phyloP scores from a whole-genome alignment of 1,140 invertebrate genomes.

The Drosophila hydei region DNA sequence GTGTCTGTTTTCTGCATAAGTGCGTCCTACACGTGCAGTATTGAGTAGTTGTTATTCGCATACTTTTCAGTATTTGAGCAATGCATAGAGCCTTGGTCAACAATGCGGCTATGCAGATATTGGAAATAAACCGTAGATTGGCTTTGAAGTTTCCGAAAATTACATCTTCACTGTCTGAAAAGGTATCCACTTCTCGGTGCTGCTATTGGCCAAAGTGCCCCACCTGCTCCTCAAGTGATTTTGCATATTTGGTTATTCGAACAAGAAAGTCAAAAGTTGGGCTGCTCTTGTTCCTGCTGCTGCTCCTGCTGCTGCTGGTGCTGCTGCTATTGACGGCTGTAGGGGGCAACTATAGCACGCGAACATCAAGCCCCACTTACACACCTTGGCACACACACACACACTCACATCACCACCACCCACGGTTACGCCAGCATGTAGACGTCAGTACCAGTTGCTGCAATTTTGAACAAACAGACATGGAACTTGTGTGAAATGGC shows the following conservation, averaged over 20 bases:
- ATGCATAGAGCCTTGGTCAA: neutral
- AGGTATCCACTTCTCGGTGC: constrained; percentile 29
- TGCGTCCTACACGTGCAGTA: too few relatives aligned
- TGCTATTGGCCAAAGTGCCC: neutral
- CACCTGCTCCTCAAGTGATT: constrained; percentile 11
- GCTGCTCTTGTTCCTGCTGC: constrained; percentile 6
- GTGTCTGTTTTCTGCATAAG: neutral
- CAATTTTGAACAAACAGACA: constrained; percentile 67
- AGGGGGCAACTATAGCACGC: constrained; percentile 45
- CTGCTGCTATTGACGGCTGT: constrained; percentile 44
- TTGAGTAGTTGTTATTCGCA: neutral
- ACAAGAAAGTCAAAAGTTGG: constrained; percentile 48
- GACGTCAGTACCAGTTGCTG: constrained; percentile 63
- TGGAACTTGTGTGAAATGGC: constrained; percentile 69
- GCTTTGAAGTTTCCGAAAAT: neutral
- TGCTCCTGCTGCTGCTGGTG: constrained; percentile 16
- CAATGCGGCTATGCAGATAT: neutral
- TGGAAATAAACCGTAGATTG: neutral
- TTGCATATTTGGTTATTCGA: constrained; percentile 33
- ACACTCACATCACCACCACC: neutral
- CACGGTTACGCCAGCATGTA: constrained; percentile 6
- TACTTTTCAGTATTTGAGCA: neutral
- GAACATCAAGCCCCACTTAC: constrained; percentile 5
- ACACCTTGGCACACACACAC: constrained; percentile 3
- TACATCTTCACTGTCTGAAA: constrained; percentile 1